Base-by-base conservation (phyloP, 2,888 invertebrate genomes). In the Petrophora chlorosata region DNA sequence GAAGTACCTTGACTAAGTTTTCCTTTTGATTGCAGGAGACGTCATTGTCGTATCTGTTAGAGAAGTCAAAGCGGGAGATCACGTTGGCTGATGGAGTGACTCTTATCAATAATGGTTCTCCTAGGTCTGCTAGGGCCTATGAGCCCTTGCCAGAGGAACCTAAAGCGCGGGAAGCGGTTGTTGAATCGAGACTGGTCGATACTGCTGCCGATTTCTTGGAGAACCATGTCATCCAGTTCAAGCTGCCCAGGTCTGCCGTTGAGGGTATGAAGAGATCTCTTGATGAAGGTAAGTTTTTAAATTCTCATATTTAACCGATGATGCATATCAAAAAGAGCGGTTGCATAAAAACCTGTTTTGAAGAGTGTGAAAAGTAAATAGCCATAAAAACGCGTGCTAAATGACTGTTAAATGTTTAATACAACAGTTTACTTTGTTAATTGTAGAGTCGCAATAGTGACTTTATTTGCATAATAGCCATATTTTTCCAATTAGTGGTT, bases 141-240 rank as follows among this genome's bases (percentile, higher is more conserved):
- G 92, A 94, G 67, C 92, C 93, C 49, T 79, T 95, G 61, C 93
- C 96, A 17, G 92, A 93, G 29, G 95, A 96, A 67, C 92, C 93
- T 23, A 93, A 93, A 69, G 94, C 94, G 29, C 92, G 94, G 50
- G 95, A 95, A 80, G 92, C 92, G 30, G 94, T 94, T 62, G 90
- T 95, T n/a, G 95, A 95, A 68, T 91, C 93, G 12, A 91, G 95
- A 56, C 90, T 96, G 54, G 90, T 95, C 45, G 95, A 96, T 70
- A 92, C 94, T 56, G 92, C 95, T 41, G 93, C 94, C 60, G 93
- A 94, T 62, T 95, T 96, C 91, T 87, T 96, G 63, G 94, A 94
- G 65, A 94, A 94, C 56, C 96, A 96, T 79, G 95, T 95, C 19
- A 91, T 96, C 59, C 96, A 96, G 80, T 93, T 96, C 76, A 95